phyloP scores from a whole-genome alignment of 2,113 vertebrate species.

The Hystrix cristata region DNA sequence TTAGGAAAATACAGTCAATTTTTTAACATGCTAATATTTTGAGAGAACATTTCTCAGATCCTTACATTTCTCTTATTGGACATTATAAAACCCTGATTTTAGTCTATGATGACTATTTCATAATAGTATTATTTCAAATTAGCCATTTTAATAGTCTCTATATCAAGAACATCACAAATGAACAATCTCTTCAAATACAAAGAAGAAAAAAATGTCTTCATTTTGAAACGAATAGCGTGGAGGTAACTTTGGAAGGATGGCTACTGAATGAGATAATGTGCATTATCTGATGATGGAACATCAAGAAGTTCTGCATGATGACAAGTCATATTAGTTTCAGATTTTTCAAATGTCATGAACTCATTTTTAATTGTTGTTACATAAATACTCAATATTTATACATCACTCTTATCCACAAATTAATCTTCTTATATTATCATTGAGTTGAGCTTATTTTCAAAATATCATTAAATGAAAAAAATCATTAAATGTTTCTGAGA shows the following conservation, averaged over 20 bases:
- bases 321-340: background rate
- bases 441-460: background rate
- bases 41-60: background rate
- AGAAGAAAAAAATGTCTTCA: background rate
- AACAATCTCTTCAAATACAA: slow-evolving; percentile 39
- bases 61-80: slow-evolving; percentile 36
- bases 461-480: background rate
- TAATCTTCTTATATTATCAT: background rate
- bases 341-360: background rate
- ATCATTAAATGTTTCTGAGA: background rate
- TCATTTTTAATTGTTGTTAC: background rate
- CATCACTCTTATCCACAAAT: background rate
- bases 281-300: background rate
- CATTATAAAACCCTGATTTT: slow-evolving; percentile 49
- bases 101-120: slow-evolving; percentile 72
- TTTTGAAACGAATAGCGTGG: slow-evolving; percentile 67
- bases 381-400: background rate
- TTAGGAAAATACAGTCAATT: slow-evolving; percentile 1
- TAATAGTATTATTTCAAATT: slow-evolving; percentile 66
- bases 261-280: background rate
- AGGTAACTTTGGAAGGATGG: background rate
- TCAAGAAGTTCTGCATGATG: background rate
- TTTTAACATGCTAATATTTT: rapidly evolving
- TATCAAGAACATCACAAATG: slow-evolving; percentile 57
- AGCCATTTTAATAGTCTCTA: slow-evolving; percentile 75